These are phyloP conservation scores for Molossus alvarezi DNA, from an alignment of 2,797 vertebrate genomes.

Conservation along the genomic window DNA sequence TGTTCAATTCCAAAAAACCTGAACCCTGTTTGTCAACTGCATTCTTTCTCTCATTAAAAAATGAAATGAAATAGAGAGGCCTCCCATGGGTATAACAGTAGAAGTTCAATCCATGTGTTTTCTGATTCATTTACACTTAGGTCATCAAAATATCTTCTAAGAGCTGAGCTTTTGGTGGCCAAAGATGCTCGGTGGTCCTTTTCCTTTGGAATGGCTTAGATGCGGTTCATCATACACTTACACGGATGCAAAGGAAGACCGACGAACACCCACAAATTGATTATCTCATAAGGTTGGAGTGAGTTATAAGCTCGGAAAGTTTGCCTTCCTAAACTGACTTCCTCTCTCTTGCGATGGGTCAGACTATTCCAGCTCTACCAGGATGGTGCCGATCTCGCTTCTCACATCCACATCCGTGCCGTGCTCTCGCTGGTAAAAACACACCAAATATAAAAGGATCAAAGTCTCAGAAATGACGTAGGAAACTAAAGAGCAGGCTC, in stretches of 20 bases:
- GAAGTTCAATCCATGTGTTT: conserved; percentile 79
- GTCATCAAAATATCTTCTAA: conserved; percentile 83
- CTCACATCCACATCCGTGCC: background rate
- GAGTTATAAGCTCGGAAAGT: conserved; percentile 14
- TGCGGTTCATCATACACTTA: conserved; percentile 50
- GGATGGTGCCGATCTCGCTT: background rate
- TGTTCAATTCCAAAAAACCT: conserved; percentile 78
- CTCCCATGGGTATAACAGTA: conserved; percentile 40
- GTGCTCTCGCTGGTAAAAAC: background rate
- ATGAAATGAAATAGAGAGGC: background rate
- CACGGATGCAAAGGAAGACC: conserved; percentile 41
- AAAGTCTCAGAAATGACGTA: conserved; percentile 47
- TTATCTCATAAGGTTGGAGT: conserved; percentile 53
- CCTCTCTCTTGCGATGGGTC: background rate
- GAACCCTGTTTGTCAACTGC: conserved; percentile 64
- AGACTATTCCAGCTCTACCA: background rate
- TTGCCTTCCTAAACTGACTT: conserved; percentile 28
- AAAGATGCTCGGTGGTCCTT: conserved; percentile 65
- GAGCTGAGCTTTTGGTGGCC: conserved; percentile 70
- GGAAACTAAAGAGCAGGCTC: conserved; percentile 54
- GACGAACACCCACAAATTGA: conserved; percentile 39
- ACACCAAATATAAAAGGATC: conserved; percentile 73
- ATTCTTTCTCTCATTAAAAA: conserved; percentile 59
- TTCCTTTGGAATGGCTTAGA: conserved; percentile 66
- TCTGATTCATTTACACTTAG: conserved; percentile 81